These are phyloP conservation scores for Drosophila histrio DNA, from an alignment of 2,888 invertebrate genomes.

Conservation along the genomic window DNA sequence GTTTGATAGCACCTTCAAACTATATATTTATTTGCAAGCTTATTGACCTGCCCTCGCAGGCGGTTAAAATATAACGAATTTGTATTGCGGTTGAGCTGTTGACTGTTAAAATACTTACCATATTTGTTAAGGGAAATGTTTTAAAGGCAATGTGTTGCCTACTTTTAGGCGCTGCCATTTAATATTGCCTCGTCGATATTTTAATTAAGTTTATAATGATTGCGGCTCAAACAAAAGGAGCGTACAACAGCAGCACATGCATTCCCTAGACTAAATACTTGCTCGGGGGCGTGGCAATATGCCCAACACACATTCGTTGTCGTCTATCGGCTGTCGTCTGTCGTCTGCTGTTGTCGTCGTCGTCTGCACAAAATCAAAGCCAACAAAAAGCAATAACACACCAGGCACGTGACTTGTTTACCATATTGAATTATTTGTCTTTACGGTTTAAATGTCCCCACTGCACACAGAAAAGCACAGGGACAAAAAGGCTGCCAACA, in stretches of 20 bases:
- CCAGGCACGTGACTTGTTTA: conserved; percentile 81
- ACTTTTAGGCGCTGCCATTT: conserved; percentile 42
- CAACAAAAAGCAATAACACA: conserved; percentile 71
- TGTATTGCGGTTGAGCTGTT: conserved; percentile 9
- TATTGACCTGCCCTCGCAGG: neutral
- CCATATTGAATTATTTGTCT: conserved; percentile 80
- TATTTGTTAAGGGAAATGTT: conserved; percentile 32
- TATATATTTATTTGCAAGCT: too few species aligned
- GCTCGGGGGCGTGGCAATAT: conserved; percentile 14
- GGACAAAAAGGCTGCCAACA: conserved; percentile 11
- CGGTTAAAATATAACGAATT: neutral
- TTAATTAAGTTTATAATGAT: conserved; percentile 77
- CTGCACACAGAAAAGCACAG: conserved; percentile 14
- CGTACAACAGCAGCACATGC: neutral
- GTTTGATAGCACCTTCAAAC: too few species aligned
- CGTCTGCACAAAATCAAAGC: conserved; percentile 57
- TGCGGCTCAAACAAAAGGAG: conserved; percentile 15
- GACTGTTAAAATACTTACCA: conserved; percentile 46
- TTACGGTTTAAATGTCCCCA: conserved; percentile 59
- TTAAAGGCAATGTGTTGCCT: conserved; percentile 43
- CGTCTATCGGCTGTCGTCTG: conserved; percentile 15
- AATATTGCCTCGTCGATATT: conserved; percentile 63
- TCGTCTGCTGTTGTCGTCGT: conserved; percentile 28
- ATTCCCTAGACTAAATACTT: conserved; percentile 11
- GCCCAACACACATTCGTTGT: neutral